These are phyloP conservation scores for Nycteola revayana DNA, from an alignment of 2,888 invertebrate species.

Conservation along the genomic window DNA sequence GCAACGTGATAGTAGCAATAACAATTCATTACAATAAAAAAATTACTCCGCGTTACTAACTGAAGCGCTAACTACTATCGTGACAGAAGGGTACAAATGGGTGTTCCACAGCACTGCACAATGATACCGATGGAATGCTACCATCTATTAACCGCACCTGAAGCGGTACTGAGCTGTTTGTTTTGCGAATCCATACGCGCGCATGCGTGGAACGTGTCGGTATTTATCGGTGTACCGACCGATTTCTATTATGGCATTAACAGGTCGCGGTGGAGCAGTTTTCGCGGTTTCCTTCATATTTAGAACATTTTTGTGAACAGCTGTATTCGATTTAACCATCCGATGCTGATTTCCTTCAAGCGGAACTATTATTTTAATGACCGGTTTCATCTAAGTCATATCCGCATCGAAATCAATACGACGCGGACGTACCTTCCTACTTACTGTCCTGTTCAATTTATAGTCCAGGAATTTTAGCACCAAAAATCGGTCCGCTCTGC, in stretches of 20 bases:
- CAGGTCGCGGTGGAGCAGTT: slow-evolving; percentile 24
- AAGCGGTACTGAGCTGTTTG: slow-evolving; percentile 32
- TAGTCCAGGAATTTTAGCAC: too few species aligned
- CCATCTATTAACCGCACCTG: slow-evolving; percentile 25
- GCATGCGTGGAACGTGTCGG: slow-evolving; percentile 47
- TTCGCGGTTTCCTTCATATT: slow-evolving; percentile 27
- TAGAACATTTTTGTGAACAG: slow-evolving; percentile 15
- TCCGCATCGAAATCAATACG: too few species aligned
- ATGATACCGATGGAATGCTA: slow-evolving; percentile 25
- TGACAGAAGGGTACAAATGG: neutral
- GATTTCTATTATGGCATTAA: slow-evolving; percentile 47
- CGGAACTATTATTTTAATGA: slow-evolving; percentile 8
- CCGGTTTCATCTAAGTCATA: too few species aligned
- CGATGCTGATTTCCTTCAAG: slow-evolving; percentile 6
- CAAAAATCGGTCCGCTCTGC: too few species aligned
- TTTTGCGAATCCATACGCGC: slow-evolving; percentile 37
- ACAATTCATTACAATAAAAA: too few species aligned
- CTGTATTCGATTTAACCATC: slow-evolving; percentile 18
- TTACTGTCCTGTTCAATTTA: too few species aligned
- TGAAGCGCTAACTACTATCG: neutral
- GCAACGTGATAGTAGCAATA: slow-evolving; percentile 19
- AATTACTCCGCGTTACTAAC: neutral
- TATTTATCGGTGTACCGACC: slow-evolving; percentile 36
- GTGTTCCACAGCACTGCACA: slow-evolving; percentile 13
- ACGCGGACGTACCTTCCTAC: too few species aligned